Percentiles rank a stretch among this genome's conserved stretches.
Evolutionary conservation across 2,797 vertebrate species (phyloP).

Genomic region (Acropternis orthonyx): DNA sequence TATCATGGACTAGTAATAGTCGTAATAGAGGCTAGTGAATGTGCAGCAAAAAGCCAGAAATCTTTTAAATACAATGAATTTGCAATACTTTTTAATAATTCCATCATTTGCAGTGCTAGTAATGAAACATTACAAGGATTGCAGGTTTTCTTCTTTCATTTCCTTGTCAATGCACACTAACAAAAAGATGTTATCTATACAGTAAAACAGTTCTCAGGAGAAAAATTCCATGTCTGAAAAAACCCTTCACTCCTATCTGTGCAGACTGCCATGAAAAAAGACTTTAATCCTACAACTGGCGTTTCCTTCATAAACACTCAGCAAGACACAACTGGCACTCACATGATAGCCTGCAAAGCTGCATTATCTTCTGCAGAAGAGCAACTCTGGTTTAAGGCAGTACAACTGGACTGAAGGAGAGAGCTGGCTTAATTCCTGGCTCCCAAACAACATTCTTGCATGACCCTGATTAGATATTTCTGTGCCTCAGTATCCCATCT

Average conservation of each 20-base stretch:
- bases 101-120: background rate
- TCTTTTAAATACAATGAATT: background rate
- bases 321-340: slow-evolving; percentile 37
- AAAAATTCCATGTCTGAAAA: background rate
- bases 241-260: background rate
- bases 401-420: slow-evolving; percentile 3
- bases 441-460: slow-evolving; percentile 35
- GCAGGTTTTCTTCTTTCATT: background rate
- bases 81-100: background rate
- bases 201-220: background rate
- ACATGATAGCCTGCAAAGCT: background rate
- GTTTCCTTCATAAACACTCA: slow-evolving; percentile 33
- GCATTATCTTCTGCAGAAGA: slow-evolving; percentile 28
- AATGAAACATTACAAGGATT: background rate
- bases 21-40: background rate
- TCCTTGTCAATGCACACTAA: background rate
- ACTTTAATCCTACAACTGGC: slow-evolving; percentile 15
- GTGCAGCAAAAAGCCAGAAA: background rate
- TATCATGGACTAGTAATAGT: background rate
- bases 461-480: slow-evolving; percentile 46
- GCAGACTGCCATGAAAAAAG: background rate
- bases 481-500: slow-evolving; percentile 63
- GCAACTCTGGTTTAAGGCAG: background rate
- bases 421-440: slow-evolving; percentile 23
- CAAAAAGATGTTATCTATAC: background rate